Evolutionary conservation across 1,140 invertebrate genomes (phyloP).

Genomic region (Drosophila kikkawai): DNA sequence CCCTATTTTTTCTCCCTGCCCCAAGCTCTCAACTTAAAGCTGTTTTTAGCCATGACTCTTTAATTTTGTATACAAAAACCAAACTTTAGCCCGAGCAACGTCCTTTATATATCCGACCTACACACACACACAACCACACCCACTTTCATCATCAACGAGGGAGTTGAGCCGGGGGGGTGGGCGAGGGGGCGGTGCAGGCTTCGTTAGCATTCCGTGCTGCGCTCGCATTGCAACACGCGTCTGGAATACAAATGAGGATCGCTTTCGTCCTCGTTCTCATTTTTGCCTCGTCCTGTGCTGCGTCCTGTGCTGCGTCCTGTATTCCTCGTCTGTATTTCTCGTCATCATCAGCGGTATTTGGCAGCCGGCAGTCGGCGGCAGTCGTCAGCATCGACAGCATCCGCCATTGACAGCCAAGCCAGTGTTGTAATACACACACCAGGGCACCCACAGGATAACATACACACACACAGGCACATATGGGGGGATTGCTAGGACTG

Average conservation of each 20-base stretch:
- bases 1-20: background rate
- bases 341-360: constrained; percentile 55
- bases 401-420: constrained; percentile 74
- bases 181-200: constrained; percentile 30
- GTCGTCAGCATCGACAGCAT: constrained; percentile 62
- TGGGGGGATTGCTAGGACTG: constrained; percentile 35
- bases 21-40: constrained; percentile 49
- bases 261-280: constrained; percentile 69
- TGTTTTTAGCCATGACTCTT: constrained; percentile 43
- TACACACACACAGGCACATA: constrained; percentile 25
- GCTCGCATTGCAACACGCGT: constrained; percentile 72
- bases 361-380: constrained; percentile 50
- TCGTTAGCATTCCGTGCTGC: constrained; percentile 72
- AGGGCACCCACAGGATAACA: constrained; percentile 25
- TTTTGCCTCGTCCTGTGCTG: constrained; percentile 52
- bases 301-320: constrained; percentile 35
- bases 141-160: constrained; percentile 72
- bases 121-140: constrained; percentile 52
- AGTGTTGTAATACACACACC: constrained; percentile 41
- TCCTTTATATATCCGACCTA: constrained; percentile 70
- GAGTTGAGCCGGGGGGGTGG: constrained; percentile 5
- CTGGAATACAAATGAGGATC: constrained; percentile 84
- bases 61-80: constrained; percentile 63
- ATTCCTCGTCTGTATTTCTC: constrained; percentile 24
- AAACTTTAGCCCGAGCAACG: constrained; percentile 45